These are phyloP conservation scores for Tetrao urogallus DNA, from an alignment of 2,113 vertebrate species.

Conservation along the genomic window DNA sequence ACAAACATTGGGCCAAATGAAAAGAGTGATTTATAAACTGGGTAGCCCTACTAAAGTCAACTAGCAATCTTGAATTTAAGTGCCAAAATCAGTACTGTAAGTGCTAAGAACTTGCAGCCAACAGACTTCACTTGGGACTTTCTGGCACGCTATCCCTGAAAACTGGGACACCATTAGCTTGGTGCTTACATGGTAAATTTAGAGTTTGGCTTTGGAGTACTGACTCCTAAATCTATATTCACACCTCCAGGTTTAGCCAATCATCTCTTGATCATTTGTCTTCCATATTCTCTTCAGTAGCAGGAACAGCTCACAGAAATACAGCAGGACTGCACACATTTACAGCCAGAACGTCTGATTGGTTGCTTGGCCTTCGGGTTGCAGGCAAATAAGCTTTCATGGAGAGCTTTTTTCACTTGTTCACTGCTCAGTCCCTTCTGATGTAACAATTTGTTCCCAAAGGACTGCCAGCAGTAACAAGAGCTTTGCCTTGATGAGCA, in stretches of 20 bases:
- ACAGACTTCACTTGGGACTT: neutral
- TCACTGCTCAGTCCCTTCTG: neutral
- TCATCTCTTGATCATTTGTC: neutral
- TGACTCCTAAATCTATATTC: neutral
- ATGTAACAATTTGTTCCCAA: neutral
- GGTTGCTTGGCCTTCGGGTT: neutral
- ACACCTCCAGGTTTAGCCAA: neutral
- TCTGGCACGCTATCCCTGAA: neutral
- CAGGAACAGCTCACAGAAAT: neutral
- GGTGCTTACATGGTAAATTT: neutral
- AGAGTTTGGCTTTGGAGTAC: neutral
- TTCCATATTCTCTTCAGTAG: neutral
- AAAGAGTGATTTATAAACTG: slow-evolving; percentile 36
- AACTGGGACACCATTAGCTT: neutral
- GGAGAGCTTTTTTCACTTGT: neutral
- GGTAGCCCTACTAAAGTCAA: slow-evolving; percentile 21
- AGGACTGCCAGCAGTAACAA: neutral
- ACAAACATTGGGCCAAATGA: neutral
- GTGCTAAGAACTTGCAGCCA: slow-evolving; percentile 18
- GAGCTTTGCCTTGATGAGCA: neutral
- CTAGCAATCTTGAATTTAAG: slow-evolving; percentile 1
- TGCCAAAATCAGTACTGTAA: neutral
- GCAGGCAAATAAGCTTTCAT: neutral
- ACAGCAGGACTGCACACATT: neutral
- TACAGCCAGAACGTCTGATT: neutral